Evolutionary conservation across 2,888 invertebrate genomes (phyloP), one percentile per base, ranked within the genome.

Genomic region (Orthosia cruda): DNA sequence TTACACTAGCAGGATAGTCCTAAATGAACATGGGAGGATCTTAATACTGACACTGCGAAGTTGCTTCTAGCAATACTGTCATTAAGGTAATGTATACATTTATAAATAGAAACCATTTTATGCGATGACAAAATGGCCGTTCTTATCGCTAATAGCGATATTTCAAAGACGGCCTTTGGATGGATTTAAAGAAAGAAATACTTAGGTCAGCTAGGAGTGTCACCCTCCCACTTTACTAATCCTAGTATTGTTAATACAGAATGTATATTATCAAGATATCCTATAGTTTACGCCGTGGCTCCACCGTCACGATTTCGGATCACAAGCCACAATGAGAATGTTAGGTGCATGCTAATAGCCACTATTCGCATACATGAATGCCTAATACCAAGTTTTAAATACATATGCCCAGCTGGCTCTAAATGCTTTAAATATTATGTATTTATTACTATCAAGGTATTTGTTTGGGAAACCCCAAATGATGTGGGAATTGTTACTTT

Each of bases 231-330:
- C 20, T 49, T n/a, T 18, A 23, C 13, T 18, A 16, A 74, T 64
- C 52, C 20, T 20, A n/a, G 4, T 26, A 61, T 16, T 16, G n/a
- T 47, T 65, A 49, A 54, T 54, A 62, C 0, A 54, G 18, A 26
- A 32, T 11, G 55, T 54, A 20, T 61, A 57, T 71, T 70, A 74
- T 52, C 26, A 74, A 76, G 61, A 40, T 64, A 83, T 74, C 81
- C 71, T 82, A 54, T 87, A 71, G 32, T 86, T 91, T 93, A 87
- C 61, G 81, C 92, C 88, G 80, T 80, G 67, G 73, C 64, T 74
- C 80, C 83, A 84, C 78, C 89, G 93, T 95, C 95, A 96, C 95
- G 95, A 95, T 93, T 95, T 93, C 90, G 92, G 92, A 94, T 93
- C 94, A 94, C 93, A 94, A 92, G 91, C 93, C 91, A 93, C 95